A percentile compares a stretch with the other conserved stretches of the same genome.
phyloP scores from a whole-genome alignment of 2,797 vertebrate genomes.

The Lithobates sylvaticus region DNA sequence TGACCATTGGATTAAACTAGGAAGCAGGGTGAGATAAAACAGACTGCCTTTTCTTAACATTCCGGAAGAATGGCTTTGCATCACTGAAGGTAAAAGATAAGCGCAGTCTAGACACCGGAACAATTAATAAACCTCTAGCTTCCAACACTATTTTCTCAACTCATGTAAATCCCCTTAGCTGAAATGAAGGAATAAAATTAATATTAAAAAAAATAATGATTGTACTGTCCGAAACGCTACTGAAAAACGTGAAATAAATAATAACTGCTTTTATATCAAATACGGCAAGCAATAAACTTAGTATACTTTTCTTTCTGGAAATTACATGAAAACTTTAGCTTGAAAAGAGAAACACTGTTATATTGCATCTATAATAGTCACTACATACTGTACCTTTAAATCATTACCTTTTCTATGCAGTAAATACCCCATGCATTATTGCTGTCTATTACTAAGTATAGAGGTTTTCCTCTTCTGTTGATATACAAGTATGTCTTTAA shows the following conservation, averaged over 20 bases:
- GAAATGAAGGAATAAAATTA: background rate
- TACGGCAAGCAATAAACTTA: background rate
- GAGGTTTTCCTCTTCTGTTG: no score
- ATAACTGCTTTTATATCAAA: background rate
- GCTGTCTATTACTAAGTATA: no score
- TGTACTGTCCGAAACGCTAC: background rate
- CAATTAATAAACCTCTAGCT: constrained; percentile 26
- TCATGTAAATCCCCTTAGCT: background rate
- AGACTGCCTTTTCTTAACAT: constrained; percentile 11
- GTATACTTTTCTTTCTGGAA: no score
- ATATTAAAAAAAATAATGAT: constrained; percentile 5
- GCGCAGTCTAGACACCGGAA: constrained; percentile 12
- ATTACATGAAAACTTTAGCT: no score
- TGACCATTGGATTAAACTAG: constrained; percentile 32
- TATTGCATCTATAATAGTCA: no score
- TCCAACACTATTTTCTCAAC: constrained; percentile 4
- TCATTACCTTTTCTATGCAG: no score
- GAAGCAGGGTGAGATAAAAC: constrained; percentile 10
- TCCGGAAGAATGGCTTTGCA: constrained; percentile 4
- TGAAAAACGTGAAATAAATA: background rate
- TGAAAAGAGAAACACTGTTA: no score
- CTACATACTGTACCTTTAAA: no score
- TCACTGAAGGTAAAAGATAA: constrained; percentile 32
- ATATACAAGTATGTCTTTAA: no score
- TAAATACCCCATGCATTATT: no score